phyloP scores from a whole-genome alignment of 2,797 vertebrate genomes.

The Danio aesculapii region DNA sequence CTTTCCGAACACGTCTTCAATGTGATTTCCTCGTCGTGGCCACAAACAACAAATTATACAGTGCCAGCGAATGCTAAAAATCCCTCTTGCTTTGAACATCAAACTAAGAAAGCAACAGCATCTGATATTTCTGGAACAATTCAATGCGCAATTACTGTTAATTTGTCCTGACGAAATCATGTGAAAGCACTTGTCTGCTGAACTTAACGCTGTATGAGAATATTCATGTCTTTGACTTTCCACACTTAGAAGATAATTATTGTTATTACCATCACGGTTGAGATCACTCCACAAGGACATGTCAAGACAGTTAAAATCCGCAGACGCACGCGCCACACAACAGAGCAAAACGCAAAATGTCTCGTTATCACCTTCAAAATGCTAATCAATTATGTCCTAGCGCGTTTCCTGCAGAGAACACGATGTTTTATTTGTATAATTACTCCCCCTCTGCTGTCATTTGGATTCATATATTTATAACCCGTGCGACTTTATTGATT shows the following conservation, averaged over 20 bases:
- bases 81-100: constrained; percentile 45
- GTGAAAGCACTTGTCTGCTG: constrained; percentile 74
- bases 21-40: constrained; percentile 23
- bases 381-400: constrained; percentile 73
- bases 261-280: constrained; percentile 86
- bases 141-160: constrained; percentile 80
- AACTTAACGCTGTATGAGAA: constrained; percentile 73
- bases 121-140: constrained; percentile 69
- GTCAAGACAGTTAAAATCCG: constrained; percentile 80
- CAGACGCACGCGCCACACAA: constrained; percentile 39
- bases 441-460: constrained; percentile 50
- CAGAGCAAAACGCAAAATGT: constrained; percentile 68
- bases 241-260: constrained; percentile 86
- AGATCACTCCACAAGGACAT: constrained; percentile 85
- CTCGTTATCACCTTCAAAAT: constrained; percentile 82
- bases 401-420: constrained; percentile 50
- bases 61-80: constrained; percentile 43
- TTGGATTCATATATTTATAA: constrained; percentile 57
- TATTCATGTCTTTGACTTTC: constrained; percentile 82
- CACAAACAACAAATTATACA: constrained; percentile 48
- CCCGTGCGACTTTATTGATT: constrained; percentile 60
- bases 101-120: constrained; percentile 53
- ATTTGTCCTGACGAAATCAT: constrained; percentile 79
- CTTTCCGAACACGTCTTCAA: constrained; percentile 41
- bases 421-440: constrained; percentile 57